Conservation (phyloP, 2,113 vertebrate species). For the Brachirus orientalis region DNA sequence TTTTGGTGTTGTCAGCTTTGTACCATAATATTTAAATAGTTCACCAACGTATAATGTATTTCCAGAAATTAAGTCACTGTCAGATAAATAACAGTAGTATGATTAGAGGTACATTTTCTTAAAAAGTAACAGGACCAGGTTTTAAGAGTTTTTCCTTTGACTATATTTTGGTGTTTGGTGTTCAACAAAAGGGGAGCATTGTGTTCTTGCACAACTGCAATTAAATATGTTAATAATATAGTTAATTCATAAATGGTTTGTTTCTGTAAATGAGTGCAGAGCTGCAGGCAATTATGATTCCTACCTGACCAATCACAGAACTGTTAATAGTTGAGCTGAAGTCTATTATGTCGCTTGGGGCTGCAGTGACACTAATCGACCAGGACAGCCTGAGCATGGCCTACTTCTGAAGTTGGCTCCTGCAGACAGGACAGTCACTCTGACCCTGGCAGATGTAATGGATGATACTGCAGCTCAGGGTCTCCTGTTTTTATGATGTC, state of each 20-base stretch:
- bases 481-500: constrained; percentile 24
- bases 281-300: constrained; percentile 1
- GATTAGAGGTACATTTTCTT: too few relatives aligned
- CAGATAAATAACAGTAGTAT: too few relatives aligned
- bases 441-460: constrained; percentile 21
- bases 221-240: too few relatives aligned
- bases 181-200: too few relatives aligned
- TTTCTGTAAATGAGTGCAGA: constrained; percentile 7
- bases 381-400: constrained; percentile 67
- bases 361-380: constrained; percentile 53
- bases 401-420: constrained; percentile 66
- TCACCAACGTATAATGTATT: too few relatives aligned
- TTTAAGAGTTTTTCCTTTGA: too few relatives aligned
- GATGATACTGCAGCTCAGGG: constrained; percentile 20
- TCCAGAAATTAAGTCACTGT: too few relatives aligned
- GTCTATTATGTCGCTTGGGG: constrained; percentile 21
- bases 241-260: not conserved
- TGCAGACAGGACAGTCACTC: constrained; percentile 30
- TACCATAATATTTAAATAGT: too few relatives aligned
- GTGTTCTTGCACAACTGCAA: too few relatives aligned
- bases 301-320: constrained; percentile 31
- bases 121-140: too few relatives aligned
- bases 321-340: constrained; percentile 17
- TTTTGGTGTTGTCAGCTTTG: too few relatives aligned
- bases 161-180: too few relatives aligned